These are phyloP conservation scores for Muricea muricata DNA, from an alignment of 92 coral and sea anemone genomes.

Conservation along the genomic window DNA sequence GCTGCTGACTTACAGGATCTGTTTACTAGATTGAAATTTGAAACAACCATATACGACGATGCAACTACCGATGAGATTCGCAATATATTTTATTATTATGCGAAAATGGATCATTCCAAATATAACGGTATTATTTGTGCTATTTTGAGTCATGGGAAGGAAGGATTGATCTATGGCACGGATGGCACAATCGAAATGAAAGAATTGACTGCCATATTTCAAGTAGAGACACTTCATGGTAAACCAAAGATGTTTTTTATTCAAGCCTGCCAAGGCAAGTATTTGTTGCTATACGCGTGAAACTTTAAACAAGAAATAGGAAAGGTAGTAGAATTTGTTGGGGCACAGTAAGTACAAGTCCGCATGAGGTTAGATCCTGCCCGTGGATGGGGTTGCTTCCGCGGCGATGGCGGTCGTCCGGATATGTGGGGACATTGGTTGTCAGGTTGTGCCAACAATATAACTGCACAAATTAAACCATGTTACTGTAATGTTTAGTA, in stretches of 20 bases:
- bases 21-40: slow-evolving; percentile 45
- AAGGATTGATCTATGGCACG: slow-evolving; percentile 51
- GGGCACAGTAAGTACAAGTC: no score
- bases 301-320: no score
- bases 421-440: no score
- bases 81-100: slow-evolving; percentile 37
- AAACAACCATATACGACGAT: slow-evolving; percentile 40
- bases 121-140: slow-evolving; percentile 56
- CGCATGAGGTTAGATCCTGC: no score
- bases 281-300: no score
- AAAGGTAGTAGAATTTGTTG: no score
- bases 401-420: no score
- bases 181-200: slow-evolving; percentile 56
- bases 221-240: slow-evolving; percentile 48
- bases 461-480: no score
- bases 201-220: slow-evolving; percentile 50
- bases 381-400: no score
- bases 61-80: slow-evolving; percentile 32
- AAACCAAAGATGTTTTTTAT: slow-evolving; percentile 61
- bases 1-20: slow-evolving; percentile 50
- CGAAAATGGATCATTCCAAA: slow-evolving; percentile 43
- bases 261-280: slow-evolving; percentile 66
- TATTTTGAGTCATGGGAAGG: slow-evolving; percentile 63
- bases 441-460: no score
- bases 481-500: no score